Evolutionary conservation across 2,888 invertebrate genomes (phyloP).

Genomic region (Rhogogaster chlorosoma): DNA sequence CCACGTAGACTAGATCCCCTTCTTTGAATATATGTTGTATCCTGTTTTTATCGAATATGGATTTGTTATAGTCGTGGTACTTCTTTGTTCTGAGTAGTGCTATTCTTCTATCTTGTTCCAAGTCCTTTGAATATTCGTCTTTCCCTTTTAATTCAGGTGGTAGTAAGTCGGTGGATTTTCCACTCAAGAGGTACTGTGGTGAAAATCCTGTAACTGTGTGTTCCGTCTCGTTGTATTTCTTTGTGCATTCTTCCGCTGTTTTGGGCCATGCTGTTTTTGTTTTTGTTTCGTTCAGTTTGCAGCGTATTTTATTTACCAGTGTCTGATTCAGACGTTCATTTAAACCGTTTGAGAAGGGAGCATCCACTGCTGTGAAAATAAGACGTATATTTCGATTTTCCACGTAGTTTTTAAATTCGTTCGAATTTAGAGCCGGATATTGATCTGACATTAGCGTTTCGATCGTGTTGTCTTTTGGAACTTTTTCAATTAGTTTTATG

Average conservation of each 20-base stretch:
- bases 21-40: too few species aligned
- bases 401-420: constrained; percentile 59
- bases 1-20: too few species aligned
- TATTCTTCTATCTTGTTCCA: background rate
- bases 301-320: constrained; percentile 8
- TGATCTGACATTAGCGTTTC: constrained; percentile 50
- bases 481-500: constrained; percentile 55
- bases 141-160: background rate
- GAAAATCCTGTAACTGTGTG: constrained; percentile 39
- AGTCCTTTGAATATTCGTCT: background rate
- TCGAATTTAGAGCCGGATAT: constrained; percentile 31
- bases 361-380: constrained; percentile 58
- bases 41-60: too few species aligned
- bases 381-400: constrained; percentile 56
- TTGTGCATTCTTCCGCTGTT: constrained; percentile 22
- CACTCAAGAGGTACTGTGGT: constrained; percentile 5
- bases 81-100: background rate
- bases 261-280: constrained; percentile 13
- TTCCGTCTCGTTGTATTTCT: constrained; percentile 18
- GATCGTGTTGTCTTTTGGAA: constrained; percentile 51
- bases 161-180: background rate
- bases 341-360: constrained; percentile 60
- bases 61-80: background rate
- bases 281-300: background rate
- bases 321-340: constrained; percentile 55